Evolutionary conservation across 35 echinoderm and acorn worm genomes (phyloP).

Genomic region (Apostichopus parvimensis): DNA sequence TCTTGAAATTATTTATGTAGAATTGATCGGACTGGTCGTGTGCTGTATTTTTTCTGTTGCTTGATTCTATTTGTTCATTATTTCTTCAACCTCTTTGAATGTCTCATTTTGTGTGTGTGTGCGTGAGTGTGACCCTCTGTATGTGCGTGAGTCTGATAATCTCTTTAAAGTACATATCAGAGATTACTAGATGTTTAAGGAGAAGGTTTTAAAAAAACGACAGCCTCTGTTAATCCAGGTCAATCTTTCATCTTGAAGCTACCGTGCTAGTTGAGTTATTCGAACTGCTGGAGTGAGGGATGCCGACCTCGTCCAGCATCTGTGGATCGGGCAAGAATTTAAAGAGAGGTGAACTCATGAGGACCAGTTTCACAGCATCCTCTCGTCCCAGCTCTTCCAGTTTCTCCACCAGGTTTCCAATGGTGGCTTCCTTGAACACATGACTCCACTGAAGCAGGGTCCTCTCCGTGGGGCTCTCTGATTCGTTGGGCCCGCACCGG

Average conservation of each 20-base stretch:
- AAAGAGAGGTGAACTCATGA: constrained; percentile 85
- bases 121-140: no score
- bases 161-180: background rate
- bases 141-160: background rate
- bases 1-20: no score
- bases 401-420: constrained; percentile 74
- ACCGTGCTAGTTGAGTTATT: constrained; percentile 89
- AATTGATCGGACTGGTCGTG: no score
- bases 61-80: no score
- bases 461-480: constrained; percentile 90
- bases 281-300: constrained; percentile 50
- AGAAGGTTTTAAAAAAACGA: no score
- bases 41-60: no score
- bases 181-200: no score
- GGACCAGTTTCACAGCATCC: constrained; percentile 75
- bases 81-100: no score
- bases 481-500: constrained; percentile 72
- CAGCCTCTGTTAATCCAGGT: no score
- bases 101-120: no score
- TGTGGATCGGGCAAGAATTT: constrained; percentile 91
- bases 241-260: constrained; percentile 70
- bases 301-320: constrained; percentile 68
- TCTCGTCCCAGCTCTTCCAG: constrained; percentile 87
- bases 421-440: constrained; percentile 56
- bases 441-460: constrained; percentile 82